phyloP scores from a whole-genome alignment of 2,888 invertebrate genomes.

The Ligdia adustata region DNA sequence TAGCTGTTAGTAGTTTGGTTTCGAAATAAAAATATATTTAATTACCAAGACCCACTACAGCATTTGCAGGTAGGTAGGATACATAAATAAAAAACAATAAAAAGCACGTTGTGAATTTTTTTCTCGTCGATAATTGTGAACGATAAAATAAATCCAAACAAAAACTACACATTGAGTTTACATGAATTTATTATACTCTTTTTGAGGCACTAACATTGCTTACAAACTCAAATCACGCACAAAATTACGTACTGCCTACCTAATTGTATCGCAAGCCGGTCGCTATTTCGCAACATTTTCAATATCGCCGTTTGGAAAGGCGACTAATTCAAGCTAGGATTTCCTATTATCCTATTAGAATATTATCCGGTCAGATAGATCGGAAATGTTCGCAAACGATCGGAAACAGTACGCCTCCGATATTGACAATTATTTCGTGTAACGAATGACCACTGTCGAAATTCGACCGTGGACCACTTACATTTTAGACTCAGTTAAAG shows the following conservation, averaged over 20 bases:
- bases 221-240: constrained; percentile 12
- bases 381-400: constrained; percentile 48
- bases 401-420: constrained; percentile 57
- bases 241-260: constrained; percentile 43
- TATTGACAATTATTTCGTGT: constrained; percentile 71
- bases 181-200: too few relatives aligned
- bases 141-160: too few relatives aligned
- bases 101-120: too few relatives aligned
- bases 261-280: constrained; percentile 19
- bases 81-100: too few relatives aligned
- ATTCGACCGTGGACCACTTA: constrained; percentile 53
- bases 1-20: too few relatives aligned
- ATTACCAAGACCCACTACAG: too few relatives aligned
- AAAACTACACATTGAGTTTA: too few relatives aligned
- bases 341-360: constrained; percentile 62
- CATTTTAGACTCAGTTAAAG: constrained; percentile 54
- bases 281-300: constrained; percentile 68
- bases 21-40: too few relatives aligned
- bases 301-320: constrained; percentile 72
- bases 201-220: too few relatives aligned
- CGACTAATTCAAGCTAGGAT: constrained; percentile 56
- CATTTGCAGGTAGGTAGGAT: too few relatives aligned
- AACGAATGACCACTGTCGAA: constrained; percentile 60
- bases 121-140: too few relatives aligned
- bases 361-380: constrained; percentile 59